A percentile compares a stretch with the other conserved stretches of the same genome.
phyloP scores from a whole-genome alignment of 2,888 invertebrate species.

The Deilephila elpenor region DNA sequence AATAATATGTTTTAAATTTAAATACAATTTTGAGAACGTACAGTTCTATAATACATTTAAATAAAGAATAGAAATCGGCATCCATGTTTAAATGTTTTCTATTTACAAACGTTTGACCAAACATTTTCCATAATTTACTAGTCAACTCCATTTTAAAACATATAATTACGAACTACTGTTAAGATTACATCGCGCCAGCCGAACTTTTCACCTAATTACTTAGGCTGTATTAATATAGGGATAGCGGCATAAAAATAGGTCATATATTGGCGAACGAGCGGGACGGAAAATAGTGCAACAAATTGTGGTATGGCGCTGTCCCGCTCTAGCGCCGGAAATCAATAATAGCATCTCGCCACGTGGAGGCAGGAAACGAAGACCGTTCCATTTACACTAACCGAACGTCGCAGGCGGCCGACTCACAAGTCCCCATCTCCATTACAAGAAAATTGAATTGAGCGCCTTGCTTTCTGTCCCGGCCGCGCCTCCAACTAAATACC shows the following conservation, averaged over 20 bases:
- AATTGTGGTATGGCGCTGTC: constrained; percentile 77
- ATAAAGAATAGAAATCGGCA: background rate
- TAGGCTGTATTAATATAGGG: constrained; percentile 82
- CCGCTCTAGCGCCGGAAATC: constrained; percentile 81
- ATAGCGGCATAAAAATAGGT: constrained; percentile 84
- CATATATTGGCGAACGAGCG: constrained; percentile 81
- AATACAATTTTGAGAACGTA: background rate
- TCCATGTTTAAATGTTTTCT: background rate
- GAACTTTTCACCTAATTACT: constrained; percentile 82
- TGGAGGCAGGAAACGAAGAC: constrained; percentile 75
- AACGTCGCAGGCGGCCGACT: constrained; percentile 63
- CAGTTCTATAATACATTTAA: background rate
- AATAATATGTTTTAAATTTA: background rate
- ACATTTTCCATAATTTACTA: background rate
- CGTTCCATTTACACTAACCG: constrained; percentile 75
- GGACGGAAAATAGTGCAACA: constrained; percentile 83
- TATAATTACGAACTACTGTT: constrained; percentile 45
- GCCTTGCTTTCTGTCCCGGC: constrained; percentile 45
- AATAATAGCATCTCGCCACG: constrained; percentile 83
- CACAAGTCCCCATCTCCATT: constrained; percentile 53
- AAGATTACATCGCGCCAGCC: constrained; percentile 62
- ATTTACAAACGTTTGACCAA: background rate
- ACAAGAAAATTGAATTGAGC: constrained; percentile 65
- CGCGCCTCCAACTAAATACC: constrained; percentile 15
- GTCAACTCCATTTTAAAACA: constrained; percentile 37